phyloP scores from a whole-genome alignment of 2,888 invertebrate genomes.

The Protonemura montana region DNA sequence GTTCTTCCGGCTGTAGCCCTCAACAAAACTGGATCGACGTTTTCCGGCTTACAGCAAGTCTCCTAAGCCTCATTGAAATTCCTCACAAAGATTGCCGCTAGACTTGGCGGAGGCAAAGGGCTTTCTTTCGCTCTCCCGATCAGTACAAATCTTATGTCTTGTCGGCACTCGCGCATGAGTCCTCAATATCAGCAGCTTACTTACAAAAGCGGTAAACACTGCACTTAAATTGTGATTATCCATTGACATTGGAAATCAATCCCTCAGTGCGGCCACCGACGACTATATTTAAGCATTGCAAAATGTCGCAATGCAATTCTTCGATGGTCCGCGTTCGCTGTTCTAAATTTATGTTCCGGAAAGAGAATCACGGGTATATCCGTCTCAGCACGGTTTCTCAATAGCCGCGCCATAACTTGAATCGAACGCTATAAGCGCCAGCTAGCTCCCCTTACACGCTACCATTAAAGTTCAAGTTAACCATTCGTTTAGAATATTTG shows the following conservation, averaged over 20 bases:
- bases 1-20: background rate
- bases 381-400: background rate
- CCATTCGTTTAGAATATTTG: slow-evolving; percentile 20
- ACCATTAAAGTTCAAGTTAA: slow-evolving; percentile 32
- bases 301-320: background rate
- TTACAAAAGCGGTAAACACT: background rate
- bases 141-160: background rate
- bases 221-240: background rate
- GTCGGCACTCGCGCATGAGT: background rate
- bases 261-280: background rate
- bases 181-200: background rate
- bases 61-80: no score
- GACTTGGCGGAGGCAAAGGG: background rate
- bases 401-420: background rate
- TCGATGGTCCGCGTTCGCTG: background rate
- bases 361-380: background rate
- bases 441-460: background rate
- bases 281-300: background rate
- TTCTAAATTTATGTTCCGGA: slow-evolving; percentile 12
- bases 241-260: background rate
- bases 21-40: slow-evolving; percentile 4
- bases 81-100: background rate
- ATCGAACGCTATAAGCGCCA: background rate
- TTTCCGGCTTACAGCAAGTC: background rate
- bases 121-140: background rate